A percentile compares a stretch with the other conserved stretches of the same genome.
These are phyloP conservation scores for Chrysocyon brachyurus DNA, from an alignment of 2,797 vertebrate genomes.

Conservation along the genomic window DNA sequence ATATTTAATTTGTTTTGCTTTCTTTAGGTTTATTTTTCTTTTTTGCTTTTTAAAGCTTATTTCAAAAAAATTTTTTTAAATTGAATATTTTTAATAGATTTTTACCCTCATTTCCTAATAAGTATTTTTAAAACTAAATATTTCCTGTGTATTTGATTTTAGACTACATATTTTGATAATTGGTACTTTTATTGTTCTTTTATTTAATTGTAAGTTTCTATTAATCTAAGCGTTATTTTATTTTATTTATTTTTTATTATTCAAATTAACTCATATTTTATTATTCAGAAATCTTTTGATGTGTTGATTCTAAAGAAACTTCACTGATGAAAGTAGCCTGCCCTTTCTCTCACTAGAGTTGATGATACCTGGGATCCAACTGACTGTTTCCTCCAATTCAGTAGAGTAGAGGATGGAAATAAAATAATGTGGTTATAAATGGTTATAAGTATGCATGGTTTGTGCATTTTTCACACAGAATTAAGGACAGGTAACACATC, in stretches of 20 bases:
- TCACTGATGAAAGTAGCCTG: not conserved
- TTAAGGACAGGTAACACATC: not conserved
- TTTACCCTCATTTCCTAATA: constrained; percentile 26
- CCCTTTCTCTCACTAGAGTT: not conserved
- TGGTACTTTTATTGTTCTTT: not conserved
- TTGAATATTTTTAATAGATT: not conserved
- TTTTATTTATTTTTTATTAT: not conserved
- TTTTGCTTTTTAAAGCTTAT: not conserved
- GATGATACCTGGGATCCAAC: not conserved
- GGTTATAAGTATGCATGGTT: not conserved
- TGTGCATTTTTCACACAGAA: not conserved
- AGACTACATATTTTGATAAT: not conserved
- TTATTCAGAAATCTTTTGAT: not conserved
- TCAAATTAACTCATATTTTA: too few species aligned
- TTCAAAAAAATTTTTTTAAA: not conserved
- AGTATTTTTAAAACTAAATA: not conserved
- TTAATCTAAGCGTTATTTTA: not conserved
- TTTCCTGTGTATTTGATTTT: not conserved
- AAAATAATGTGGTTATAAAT: not conserved
- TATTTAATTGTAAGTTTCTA: not conserved
- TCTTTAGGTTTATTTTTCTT: not conserved
- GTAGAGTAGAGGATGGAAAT: too few species aligned
- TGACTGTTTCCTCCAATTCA: too few species aligned
- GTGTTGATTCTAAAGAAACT: too few species aligned
- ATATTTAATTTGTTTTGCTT: not conserved